Base-by-base conservation (phyloP, 2,113 vertebrate species). In the Rattus rattus region DNA sequence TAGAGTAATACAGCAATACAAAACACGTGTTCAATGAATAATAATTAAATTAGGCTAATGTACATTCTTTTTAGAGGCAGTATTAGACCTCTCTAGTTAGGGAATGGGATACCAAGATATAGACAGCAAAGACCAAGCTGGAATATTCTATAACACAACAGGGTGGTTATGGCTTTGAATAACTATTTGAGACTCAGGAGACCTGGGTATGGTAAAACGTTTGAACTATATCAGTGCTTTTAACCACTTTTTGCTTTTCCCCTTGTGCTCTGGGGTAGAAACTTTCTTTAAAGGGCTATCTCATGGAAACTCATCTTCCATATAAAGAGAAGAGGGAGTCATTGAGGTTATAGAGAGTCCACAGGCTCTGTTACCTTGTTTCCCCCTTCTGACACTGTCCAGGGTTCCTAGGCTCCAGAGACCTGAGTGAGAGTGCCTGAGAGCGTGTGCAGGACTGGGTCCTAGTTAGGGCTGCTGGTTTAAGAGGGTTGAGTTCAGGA, bases 331-430 rank as follows among this genome's bases (percentile, higher is more conserved):
- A 73, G 65, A 63, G 17, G 36, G 36, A 7, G 11, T 54, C 80
- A 39, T 19, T 49, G 54, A 69, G 52, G 54, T 26, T 59, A 39
- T 12, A 17, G 11, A 63, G 33, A 77, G 75, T 43, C 43, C 56
- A 43, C n/a, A 67, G 84, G 2, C 39, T 30, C 20, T 72, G 0
- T 11, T 28, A 65, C 24, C 2, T 7, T 16, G 13, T 33, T 56
- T 24, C 9, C 16, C 12, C 9, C 1, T 11, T 10, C 80, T n/a
- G 56, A 0, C 1, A 36, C 22, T n/a, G n/a, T 26, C 22, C 8
- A 56, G 36, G 56, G 69, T 10, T 26, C n/a, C 28, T 6, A 0
- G 43, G 8, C 5, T 72, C 19, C 39, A 54, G 0, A 33, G 54
- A 56, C 20, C 49, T 65, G 56, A 96, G 69, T 39, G 9, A 61